phyloP scores from a whole-genome alignment of 1,140 invertebrate genomes.

The Leptoteleia sp. region DNA sequence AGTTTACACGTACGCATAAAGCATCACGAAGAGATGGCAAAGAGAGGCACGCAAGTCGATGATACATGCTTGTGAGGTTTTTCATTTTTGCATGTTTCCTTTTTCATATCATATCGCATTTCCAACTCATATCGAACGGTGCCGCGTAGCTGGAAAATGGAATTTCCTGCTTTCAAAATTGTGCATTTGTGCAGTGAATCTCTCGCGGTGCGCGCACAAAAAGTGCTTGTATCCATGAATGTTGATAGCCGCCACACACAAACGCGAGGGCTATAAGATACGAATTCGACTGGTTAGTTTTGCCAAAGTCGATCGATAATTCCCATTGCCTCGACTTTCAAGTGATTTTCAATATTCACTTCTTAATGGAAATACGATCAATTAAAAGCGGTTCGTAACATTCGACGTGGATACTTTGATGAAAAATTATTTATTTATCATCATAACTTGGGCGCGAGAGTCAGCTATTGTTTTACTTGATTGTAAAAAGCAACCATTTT shows the following conservation, averaged over 20 bases:
- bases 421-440: slow-evolving; percentile 12
- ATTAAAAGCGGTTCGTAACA: slow-evolving; percentile 34
- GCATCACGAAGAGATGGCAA: slow-evolving; percentile 69
- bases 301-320: slow-evolving; percentile 55
- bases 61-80: slow-evolving; percentile 79
- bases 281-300: slow-evolving; percentile 52
- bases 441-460: not conserved
- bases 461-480: not conserved
- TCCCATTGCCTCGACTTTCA: slow-evolving; percentile 26
- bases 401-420: slow-evolving; percentile 11
- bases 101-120: slow-evolving; percentile 67
- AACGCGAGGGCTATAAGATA: slow-evolving; percentile 35
- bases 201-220: slow-evolving; percentile 44
- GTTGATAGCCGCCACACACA: slow-evolving; percentile 54
- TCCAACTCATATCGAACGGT: slow-evolving; percentile 63
- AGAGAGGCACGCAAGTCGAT: slow-evolving; percentile 76
- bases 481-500: not conserved
- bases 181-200: slow-evolving; percentile 59
- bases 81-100: slow-evolving; percentile 75
- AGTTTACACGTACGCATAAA: slow-evolving; percentile 67
- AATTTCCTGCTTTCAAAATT: slow-evolving; percentile 67
- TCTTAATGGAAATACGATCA: slow-evolving; percentile 45
- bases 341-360: slow-evolving; percentile 53
- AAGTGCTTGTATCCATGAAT: slow-evolving; percentile 57
- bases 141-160: slow-evolving; percentile 61